phyloP scores from a whole-genome alignment of 2,888 invertebrate genomes.

The Gymnocheta viridis region DNA sequence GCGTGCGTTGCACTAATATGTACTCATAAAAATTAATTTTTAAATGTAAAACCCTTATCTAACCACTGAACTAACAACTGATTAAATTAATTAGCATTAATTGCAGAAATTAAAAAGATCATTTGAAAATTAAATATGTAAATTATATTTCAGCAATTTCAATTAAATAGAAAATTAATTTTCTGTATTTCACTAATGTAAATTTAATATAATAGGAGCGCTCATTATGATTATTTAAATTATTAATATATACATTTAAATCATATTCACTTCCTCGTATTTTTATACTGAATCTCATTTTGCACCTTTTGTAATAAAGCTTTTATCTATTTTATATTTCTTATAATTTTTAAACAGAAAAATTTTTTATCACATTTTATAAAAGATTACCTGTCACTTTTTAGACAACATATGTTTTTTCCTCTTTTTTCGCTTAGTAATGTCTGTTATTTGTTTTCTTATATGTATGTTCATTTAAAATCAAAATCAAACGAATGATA shows the following conservation, averaged over 20 bases:
- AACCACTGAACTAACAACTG: not conserved
- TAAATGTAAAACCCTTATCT: too few relatives aligned
- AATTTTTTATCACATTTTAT: conserved; percentile 6
- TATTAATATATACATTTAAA: too few relatives aligned
- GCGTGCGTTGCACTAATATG: too few relatives aligned
- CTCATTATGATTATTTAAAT: too few relatives aligned
- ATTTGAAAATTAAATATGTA: not conserved
- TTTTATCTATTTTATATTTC: not conserved
- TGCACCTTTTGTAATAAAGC: not conserved
- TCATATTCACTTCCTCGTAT: too few relatives aligned
- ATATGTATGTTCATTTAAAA: not conserved
- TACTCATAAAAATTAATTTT: too few relatives aligned
- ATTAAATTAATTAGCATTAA: not conserved
- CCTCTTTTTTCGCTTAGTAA: not conserved
- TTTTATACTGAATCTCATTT: too few relatives aligned
- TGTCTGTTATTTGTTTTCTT: not conserved
- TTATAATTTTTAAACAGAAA: not conserved
- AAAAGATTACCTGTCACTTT: conserved; percentile 47
- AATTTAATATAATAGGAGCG: too few relatives aligned
- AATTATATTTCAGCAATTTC: not conserved
- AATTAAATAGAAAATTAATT: not conserved
- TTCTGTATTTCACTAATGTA: too few relatives aligned
- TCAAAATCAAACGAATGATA: not conserved
- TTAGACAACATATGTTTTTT: conserved; percentile 25
- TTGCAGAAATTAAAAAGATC: not conserved